Conservation (phyloP, 2,113 vertebrate genomes). For the Anoplopoma fimbria region DNA sequence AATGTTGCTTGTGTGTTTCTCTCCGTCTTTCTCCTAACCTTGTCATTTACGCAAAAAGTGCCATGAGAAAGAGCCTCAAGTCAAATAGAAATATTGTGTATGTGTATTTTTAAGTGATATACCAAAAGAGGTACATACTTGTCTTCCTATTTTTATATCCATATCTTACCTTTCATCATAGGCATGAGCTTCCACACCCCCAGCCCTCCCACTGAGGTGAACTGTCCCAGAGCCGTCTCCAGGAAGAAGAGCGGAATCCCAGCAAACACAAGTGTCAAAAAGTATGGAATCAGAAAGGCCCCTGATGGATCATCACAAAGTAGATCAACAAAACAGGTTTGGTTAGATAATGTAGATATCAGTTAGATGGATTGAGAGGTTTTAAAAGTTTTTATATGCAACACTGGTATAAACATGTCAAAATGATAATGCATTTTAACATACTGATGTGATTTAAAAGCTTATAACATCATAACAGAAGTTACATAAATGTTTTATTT, state of each 20-base stretch:
- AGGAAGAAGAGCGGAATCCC: constrained; percentile 93
- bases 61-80: no score
- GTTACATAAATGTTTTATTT: not conserved
- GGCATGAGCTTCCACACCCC: constrained; percentile 93
- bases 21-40: not conserved
- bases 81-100: not conserved
- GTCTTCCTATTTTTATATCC: not conserved
- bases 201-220: constrained; percentile 89
- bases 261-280: constrained; percentile 91
- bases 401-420: not conserved
- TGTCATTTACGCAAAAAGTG: not conserved
- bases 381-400: not conserved
- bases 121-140: not conserved
- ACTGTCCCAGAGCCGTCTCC: constrained; percentile 91
- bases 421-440: not conserved
- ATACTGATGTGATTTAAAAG: not conserved
- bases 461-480: not conserved
- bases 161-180: constrained; percentile 92
- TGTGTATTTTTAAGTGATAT: not conserved
- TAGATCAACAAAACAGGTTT: not conserved
- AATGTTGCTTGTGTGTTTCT: not conserved
- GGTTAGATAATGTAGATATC: not conserved
- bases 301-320: constrained; percentile 76
- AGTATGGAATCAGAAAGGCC: constrained; percentile 93
- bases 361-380: not conserved